These are phyloP conservation scores for Drosophila hydei DNA, from an alignment of 1,140 invertebrate genomes.

Conservation along the genomic window DNA sequence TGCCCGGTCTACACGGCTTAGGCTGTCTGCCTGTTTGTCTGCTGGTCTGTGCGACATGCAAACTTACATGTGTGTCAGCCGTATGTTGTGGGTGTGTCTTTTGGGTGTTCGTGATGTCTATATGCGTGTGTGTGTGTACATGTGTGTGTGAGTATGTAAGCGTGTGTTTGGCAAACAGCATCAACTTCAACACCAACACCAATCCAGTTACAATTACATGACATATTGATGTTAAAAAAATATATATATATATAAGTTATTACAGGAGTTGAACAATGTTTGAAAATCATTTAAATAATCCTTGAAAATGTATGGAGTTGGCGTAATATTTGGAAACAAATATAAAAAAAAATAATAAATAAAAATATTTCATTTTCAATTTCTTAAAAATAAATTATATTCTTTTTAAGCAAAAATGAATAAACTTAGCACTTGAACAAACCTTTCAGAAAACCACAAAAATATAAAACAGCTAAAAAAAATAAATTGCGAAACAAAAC, in stretches of 20 bases:
- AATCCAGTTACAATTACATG: conserved; percentile 71
- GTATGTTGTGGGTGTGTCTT: conserved; percentile 69
- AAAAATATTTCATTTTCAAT: too few species aligned
- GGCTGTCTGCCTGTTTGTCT: conserved; percentile 46
- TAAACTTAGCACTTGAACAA: neutral
- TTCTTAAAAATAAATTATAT: neutral
- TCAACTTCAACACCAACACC: conserved; percentile 59
- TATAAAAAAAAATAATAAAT: neutral
- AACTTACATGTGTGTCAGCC: conserved; percentile 70
- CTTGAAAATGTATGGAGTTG: conserved; percentile 1
- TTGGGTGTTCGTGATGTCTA: conserved; percentile 39
- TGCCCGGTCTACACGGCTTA: neutral
- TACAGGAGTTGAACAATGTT: conserved; percentile 29
- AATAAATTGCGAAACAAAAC: conserved; percentile 9
- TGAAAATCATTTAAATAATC: conserved; percentile 38
- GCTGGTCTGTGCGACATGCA: conserved; percentile 55
- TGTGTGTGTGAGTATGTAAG: conserved; percentile 19
- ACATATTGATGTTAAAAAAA: conserved; percentile 62
- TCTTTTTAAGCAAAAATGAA: too few species aligned
- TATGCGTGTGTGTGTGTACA: conserved; percentile 27
- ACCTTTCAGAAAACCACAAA: neutral
- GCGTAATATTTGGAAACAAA: neutral
- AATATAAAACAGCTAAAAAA: conserved; percentile 10
- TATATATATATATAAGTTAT: conserved; percentile 35
- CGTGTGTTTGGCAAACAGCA: conserved; percentile 37